Evolutionary conservation across 2,797 vertebrate genomes (phyloP), one percentile per base, ranked within the genome.

Genomic region (Discoglossus pictus): DNA sequence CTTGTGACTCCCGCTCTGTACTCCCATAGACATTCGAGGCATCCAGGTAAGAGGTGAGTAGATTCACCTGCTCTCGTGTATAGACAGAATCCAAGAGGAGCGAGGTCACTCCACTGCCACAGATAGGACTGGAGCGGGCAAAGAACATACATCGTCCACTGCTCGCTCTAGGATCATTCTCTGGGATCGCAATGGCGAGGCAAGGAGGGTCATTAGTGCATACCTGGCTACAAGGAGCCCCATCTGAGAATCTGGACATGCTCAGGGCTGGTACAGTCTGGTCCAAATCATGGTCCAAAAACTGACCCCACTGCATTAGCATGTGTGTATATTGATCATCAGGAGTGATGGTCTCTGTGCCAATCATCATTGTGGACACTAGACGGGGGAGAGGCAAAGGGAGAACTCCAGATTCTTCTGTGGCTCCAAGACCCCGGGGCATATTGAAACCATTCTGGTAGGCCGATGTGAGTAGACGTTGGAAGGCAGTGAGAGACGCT

Each of bases 251-350:
- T 7, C 86, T 82, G 0, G 86, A 83, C 85, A 86, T 87, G 73
- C 86, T 84, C 2, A 87, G 84, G 21, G 86, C 85, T 10, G 85
- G 84, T 69, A 87, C 81, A 0, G 85, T 87, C 73, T 86, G 85
- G 69, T 87, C 86, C 74, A 87, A 65, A 59, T 87, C 86, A 0
- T 87, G 86, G 66, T 87, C 85, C 64, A 87, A 68, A 43, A 87
- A 87, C 68, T 87, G 86, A 1, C 86, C 86, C 86, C 86, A 87
- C 20, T 87, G 86, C 86, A 87, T 87, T 1, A 87, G 68, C 79
- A 87, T 84, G 70, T 87, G 85, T 0, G 86, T 87, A 74, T 84
- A 87, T 25, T 82, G 85, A 6, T 78, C 78, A 0, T 87, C 86
- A 0, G 80, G 77, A 6, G 86, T 86, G 50, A 84, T 40, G 13